Base-by-base conservation (phyloP, 2,113 vertebrate species). In the Narcine bancroftii region DNA sequence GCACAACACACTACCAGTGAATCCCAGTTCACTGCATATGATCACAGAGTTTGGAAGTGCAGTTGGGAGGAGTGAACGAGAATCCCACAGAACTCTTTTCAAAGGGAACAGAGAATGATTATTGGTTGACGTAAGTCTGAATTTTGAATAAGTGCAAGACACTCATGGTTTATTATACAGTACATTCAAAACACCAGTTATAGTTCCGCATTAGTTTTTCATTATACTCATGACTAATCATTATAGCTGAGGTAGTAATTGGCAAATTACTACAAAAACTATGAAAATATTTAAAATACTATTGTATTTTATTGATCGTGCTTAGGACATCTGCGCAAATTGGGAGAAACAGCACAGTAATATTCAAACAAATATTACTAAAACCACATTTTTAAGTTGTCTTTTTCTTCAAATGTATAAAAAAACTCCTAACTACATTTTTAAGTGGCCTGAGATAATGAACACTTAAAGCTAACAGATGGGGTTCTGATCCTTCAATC, bases 141-240 rank as follows among this genome's bases (percentile, higher is more conserved):
- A 42, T 69, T 47, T 71, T 71, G 69, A n/a, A 91, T 39, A 69
- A 91, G 65, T n/a, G 39, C 69, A 47, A 91, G 65, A 47, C 65
- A 33, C 36, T 47, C 65, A 65, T 39, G 5, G 21, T 91, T 91
- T 91, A 69, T 91, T 91, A 91, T 69, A n/a, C 47, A 2, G 89
- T 47, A 91, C 47, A 69, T 91, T 15, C 89, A 91, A 91, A 91
- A 91, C 63, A 91, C 26, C 89, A 91, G 71, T 71, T 91, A 91
- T 71, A 69, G 36, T 29, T 65, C 66, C 33, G 45, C 10, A 63
- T 91, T 69, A 69, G 63, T 69, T 91, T 69, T 29, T 66, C 89
- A 71, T 91, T 91, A 91, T 47, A 69, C 69, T 91, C 89, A 91
- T 91, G 89, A 45, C 7, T 91, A 69, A 45, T 91, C 39, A 42